These are phyloP conservation scores for Apodemus sylvaticus DNA, from an alignment of 2,113 vertebrate species.

Conservation along the genomic window DNA sequence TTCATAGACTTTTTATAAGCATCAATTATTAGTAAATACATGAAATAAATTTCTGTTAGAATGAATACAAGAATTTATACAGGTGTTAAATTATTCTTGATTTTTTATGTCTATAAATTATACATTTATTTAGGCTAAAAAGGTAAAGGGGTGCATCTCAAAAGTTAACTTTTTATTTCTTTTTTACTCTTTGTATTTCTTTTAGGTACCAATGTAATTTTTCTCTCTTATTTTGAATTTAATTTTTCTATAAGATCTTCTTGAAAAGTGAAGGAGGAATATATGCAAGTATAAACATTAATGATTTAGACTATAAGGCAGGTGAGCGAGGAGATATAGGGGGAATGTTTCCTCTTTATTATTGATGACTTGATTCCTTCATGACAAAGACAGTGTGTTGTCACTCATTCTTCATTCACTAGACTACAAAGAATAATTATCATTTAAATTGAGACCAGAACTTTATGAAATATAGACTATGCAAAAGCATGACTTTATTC, in stretches of 20 bases:
- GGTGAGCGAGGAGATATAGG: not conserved
- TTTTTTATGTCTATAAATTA: not conserved
- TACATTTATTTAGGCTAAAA: not conserved
- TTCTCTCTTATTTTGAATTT: not conserved
- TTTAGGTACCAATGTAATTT: not conserved
- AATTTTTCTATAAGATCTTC: slow-evolving; percentile 23
- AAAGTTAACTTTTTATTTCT: slow-evolving; percentile 13
- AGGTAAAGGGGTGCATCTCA: not conserved
- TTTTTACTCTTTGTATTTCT: not conserved
- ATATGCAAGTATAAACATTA: slow-evolving; percentile 27
- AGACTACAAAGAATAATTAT: not conserved
- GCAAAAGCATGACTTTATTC: slow-evolving; percentile 26
- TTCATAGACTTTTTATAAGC: not conserved
- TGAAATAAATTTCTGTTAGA: slow-evolving; percentile 3
- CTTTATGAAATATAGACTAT: not conserved
- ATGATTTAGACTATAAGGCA: not conserved
- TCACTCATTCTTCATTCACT: not conserved
- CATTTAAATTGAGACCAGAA: not conserved
- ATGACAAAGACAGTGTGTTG: not conserved
- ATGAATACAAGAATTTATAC: not conserved
- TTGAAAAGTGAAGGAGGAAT: slow-evolving; percentile 27
- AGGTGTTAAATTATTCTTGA: slow-evolving; percentile 19
- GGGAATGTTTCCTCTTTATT: not conserved
- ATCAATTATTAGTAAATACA: slow-evolving; percentile 38
- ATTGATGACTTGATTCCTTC: not conserved